These are phyloP conservation scores for Drosophila mayaguana DNA, from an alignment of 2,888 invertebrate species.

Conservation along the genomic window DNA sequence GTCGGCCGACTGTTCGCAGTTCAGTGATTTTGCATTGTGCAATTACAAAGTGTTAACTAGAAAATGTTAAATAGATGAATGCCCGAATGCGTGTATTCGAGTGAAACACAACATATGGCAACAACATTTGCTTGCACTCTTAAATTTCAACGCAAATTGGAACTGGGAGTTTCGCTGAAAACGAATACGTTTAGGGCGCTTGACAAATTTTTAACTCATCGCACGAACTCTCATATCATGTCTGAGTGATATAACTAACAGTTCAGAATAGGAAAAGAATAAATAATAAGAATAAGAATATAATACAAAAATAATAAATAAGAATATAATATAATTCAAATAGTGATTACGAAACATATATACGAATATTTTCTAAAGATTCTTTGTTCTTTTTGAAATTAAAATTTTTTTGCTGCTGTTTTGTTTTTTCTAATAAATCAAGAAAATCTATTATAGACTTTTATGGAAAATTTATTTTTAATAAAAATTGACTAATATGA, in stretches of 20 bases:
- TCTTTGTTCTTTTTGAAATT: no score
- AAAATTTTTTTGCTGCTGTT: no score
- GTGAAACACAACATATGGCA: conserved; percentile 44
- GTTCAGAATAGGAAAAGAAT: neutral
- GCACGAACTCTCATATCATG: neutral
- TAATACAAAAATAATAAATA: no score
- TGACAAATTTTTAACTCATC: neutral
- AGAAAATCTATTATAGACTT: no score
- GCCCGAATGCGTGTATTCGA: conserved; percentile 3
- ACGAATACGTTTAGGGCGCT: neutral
- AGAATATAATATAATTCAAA: no score
- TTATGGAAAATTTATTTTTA: no score
- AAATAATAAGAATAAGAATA: no score
- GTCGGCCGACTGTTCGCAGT: conserved; percentile 64
- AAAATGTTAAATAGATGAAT: conserved; percentile 44
- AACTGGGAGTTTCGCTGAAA: neutral
- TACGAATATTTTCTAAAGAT: no score
- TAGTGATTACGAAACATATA: no score
- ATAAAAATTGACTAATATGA: no score
- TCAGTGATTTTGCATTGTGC: conserved; percentile 75
- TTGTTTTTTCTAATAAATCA: no score
- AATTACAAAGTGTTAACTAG: conserved; percentile 83
- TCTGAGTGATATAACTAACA: no score
- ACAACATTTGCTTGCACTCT: conserved; percentile 21
- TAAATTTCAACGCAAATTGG: conserved; percentile 43